These are phyloP conservation scores for Thalassoma bifasciatum DNA, from an alignment of 2,113 vertebrate genomes.

Conservation along the genomic window DNA sequence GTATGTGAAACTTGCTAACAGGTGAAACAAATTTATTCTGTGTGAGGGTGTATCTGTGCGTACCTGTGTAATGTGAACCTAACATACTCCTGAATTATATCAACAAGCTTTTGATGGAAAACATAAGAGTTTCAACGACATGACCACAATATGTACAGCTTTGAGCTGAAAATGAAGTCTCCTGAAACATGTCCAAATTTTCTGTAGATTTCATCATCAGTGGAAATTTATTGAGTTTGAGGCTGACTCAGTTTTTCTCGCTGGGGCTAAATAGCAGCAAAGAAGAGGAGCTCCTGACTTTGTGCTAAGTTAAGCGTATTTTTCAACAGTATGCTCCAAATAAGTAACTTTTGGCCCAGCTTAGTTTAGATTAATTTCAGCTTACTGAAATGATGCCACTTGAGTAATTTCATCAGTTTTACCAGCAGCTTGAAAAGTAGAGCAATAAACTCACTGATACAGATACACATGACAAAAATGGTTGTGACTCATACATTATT, in stretches of 20 bases:
- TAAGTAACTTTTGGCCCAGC: too few relatives aligned
- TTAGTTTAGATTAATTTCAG: not conserved
- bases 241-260: not conserved
- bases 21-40: not conserved
- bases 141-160: not conserved
- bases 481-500: too few relatives aligned
- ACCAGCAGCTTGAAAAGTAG: too few relatives aligned
- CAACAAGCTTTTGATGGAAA: not conserved
- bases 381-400: not conserved
- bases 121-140: not conserved
- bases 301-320: not conserved
- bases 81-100: slow-evolving; percentile 1
- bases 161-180: not conserved
- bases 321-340: not conserved
- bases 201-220: not conserved
- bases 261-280: not conserved
- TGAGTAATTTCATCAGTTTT: too few relatives aligned
- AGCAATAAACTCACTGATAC: too few relatives aligned
- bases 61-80: not conserved
- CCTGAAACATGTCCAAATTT: not conserved
- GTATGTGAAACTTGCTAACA: not conserved
- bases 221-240: not conserved
- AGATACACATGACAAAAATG: too few relatives aligned
- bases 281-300: not conserved
- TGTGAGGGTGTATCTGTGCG: not conserved